Base-by-base conservation (phyloP, 2,888 invertebrate genomes). In the Dryomyza anilis region DNA sequence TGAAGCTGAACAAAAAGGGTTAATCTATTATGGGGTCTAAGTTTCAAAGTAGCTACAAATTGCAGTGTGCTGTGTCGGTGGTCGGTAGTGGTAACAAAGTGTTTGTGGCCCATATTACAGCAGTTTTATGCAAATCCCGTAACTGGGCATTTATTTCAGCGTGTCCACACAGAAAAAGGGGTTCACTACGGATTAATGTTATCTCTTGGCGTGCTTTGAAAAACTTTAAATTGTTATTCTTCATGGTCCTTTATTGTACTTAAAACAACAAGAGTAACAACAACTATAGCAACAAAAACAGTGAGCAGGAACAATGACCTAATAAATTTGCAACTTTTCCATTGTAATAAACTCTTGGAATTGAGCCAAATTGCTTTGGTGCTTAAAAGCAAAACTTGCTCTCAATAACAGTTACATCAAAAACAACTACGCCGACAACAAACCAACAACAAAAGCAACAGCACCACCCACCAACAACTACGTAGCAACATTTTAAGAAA, bases 321-420 rank as follows among this genome's bases (percentile, higher is more conserved):
- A 64, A 64, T 64, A 64, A 64, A 64, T 64, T 55, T 55, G 59
- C 27, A 30, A 64, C 52, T 36, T 59, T 60, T 52, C 43, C 36
- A 60, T 61, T 61, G 60, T 29, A 61, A 53, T 52, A 61, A 53
- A 61, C 53, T 39, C 52, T 52, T 61, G 61, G 61, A 61, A 61
- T 61, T 61, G 39, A 53, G 61, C 61, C 61, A 61, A 61, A 61
- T 61, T 61, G 61, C 45, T 61, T 43, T 12, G 52, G 52, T 61
- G 61, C 61, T 61, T 53, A 61, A 61, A 61, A 52, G 36, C 60
- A 50, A 60, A 61, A 53, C 53, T 53, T 53, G 29, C 48, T 53
- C 39, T 21, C 52, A 29, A 29, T 33, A 48, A 12, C 33, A 33
- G 14, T 36, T 16, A 30, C 39, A 52, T 8, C 36, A 23, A n/a